Base-by-base conservation (phyloP, 2,888 invertebrate species). In the Sylvicola cinctus region DNA sequence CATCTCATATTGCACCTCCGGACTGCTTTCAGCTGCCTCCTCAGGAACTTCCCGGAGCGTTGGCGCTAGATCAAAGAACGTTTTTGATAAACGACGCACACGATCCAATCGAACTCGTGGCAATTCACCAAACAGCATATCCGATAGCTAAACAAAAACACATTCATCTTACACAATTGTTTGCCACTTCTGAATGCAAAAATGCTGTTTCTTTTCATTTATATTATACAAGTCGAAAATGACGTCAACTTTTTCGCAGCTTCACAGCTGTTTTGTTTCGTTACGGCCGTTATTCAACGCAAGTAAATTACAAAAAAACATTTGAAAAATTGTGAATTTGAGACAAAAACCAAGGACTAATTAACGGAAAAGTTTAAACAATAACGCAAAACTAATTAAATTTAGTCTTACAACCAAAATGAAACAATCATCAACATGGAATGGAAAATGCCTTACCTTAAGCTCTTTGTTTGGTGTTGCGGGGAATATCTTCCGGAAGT, bases 101-200 rank as follows among this genome's bases (percentile, higher is more conserved):
- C 74, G 74, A 49, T 75, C 75, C 42, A 76, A 55, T 23, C 75
- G 65, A 3, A 74, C 65, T 3, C 70, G 63, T 16, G 71, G 72
- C 41, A 70, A 55, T 42, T 58, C 57, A 43, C 55, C 55, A 40
- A 55, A 58, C 33, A 55, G 46, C 11, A 54, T 51, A 45, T 58
- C 58, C 23, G 55, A 53, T 36, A 55, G 43, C 58, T 58, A 38
- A 30, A 26, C 4, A 8, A 11, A 26, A 30, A 34, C 29, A 36
- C 29, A 16, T 35, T 12, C 23, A n/a, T n/a, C n/a, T n/a, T n/a
- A 16, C 15, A 13, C 15, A 10, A 16, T 8, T 13, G 31, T 26
- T 6, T 16, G 35, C 20, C 16, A 20, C 20, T 20, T 20, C 20
- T 20, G 4, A n/a, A 20, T 8, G 31, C 12, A 4, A 14, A 7